A percentile compares a stretch with the other conserved stretches of the same genome.
Evolutionary conservation across 2,888 invertebrate genomes (phyloP).

Genomic region (Agonopterix alstromeriana): DNA sequence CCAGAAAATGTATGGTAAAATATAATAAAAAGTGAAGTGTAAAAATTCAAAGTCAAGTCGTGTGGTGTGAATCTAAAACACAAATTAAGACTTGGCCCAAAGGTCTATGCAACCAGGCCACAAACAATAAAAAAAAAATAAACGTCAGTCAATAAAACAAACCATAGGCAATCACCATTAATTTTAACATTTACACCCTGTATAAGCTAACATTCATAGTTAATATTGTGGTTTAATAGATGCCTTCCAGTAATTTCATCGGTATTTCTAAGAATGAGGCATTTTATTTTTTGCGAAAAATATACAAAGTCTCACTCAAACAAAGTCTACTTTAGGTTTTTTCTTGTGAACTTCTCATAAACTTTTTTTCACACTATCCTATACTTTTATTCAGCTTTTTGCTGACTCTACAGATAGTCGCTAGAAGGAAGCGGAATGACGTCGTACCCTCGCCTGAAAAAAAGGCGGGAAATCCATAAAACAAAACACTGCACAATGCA

Average conservation of each 20-base stretch:
- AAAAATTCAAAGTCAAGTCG: too few species aligned
- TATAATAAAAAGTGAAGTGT: too few species aligned
- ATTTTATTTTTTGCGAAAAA: not conserved
- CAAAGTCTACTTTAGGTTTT: not conserved
- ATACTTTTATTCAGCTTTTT: not conserved
- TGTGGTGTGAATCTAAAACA: too few species aligned
- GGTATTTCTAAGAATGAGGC: not conserved
- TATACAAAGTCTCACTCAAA: not conserved
- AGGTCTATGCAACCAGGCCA: too few species aligned
- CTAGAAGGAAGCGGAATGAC: constrained; percentile 3
- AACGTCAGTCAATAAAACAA: too few species aligned
- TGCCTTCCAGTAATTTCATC: not conserved
- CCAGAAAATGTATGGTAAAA: too few species aligned
- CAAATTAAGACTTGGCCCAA: too few species aligned
- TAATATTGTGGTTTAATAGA: not conserved
- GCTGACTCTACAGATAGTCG: constrained; percentile 6
- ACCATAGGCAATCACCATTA: too few species aligned
- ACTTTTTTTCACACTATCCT: not conserved
- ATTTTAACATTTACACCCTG: too few species aligned
- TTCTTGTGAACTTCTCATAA: not conserved
- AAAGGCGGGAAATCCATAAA: constrained; percentile 17
- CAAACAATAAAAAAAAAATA: too few species aligned
- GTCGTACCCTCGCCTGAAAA: constrained; percentile 6
- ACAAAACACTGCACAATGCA: constrained; percentile 11
- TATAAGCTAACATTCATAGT: too few species aligned